A percentile compares a stretch with the other conserved stretches of the same genome.
phyloP scores from a whole-genome alignment of 1,140 invertebrate genomes.

The Adelges cooleyi region DNA sequence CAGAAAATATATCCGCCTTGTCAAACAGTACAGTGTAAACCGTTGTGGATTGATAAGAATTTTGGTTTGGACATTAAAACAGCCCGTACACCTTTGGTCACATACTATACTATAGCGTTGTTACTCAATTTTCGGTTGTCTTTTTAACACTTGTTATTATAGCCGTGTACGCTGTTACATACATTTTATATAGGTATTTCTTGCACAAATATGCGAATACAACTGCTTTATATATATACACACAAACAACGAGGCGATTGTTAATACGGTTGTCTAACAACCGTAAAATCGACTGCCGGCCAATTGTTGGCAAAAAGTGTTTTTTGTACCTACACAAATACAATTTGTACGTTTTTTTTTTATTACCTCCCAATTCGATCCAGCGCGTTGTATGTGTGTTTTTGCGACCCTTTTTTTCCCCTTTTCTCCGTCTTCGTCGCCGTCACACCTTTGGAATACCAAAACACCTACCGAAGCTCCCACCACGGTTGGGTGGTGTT shows the following conservation, averaged over 20 bases:
- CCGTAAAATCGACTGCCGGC: slow-evolving; percentile 23
- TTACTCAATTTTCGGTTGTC: too few species aligned
- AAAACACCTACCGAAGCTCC: background rate
- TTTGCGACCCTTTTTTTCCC: background rate
- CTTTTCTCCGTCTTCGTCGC: background rate
- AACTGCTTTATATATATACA: too few species aligned
- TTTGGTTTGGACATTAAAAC: too few species aligned
- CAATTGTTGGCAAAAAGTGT: slow-evolving; percentile 15
- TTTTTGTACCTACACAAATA: background rate
- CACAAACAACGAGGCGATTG: background rate
- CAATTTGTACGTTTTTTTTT: background rate
- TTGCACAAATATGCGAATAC: background rate
- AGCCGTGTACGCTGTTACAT: too few species aligned
- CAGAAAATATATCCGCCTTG: too few species aligned
- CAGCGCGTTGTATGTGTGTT: background rate
- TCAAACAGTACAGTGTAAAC: too few species aligned
- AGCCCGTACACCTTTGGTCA: too few species aligned
- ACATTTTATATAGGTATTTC: background rate
- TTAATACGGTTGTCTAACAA: slow-evolving; percentile 24
- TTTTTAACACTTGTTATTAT: too few species aligned
- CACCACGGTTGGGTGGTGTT: too few species aligned
- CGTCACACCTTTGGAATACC: background rate
- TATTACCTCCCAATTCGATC: background rate
- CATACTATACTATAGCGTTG: too few species aligned
- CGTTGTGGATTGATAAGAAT: too few species aligned